These are phyloP conservation scores for Machimus atricapillus DNA, from an alignment of 2,888 invertebrate species.

Conservation along the genomic window DNA sequence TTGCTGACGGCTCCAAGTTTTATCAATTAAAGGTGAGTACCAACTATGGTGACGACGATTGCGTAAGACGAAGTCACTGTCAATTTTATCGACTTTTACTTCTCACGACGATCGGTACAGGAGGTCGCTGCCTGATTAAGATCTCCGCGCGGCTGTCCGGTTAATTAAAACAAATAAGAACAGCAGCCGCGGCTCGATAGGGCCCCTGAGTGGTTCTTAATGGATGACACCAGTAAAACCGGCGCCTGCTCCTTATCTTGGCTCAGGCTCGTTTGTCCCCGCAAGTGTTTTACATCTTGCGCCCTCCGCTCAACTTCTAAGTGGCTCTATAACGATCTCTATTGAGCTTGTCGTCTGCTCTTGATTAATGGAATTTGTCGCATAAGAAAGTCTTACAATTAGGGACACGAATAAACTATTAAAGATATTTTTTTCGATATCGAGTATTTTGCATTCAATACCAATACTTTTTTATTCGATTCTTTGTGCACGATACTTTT, in stretches of 20 bases:
- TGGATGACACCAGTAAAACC: slow-evolving; percentile 12
- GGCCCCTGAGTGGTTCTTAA: not conserved
- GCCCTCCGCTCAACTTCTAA: not conserved
- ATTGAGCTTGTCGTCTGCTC: not conserved
- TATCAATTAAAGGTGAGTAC: slow-evolving; percentile 23
- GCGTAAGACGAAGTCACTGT: not conserved
- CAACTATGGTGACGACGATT: not conserved
- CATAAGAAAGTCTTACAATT: not conserved
- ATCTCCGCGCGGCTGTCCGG: not conserved
- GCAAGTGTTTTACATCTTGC: not conserved
- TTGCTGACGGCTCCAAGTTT: not conserved
- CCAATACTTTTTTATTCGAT: too few relatives aligned
- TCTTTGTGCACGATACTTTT: too few relatives aligned
- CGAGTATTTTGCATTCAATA: too few relatives aligned
- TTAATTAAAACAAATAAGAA: slow-evolving; percentile 26
- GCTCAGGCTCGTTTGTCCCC: slow-evolving; percentile 1
- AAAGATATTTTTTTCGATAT: too few relatives aligned
- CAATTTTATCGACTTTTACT: slow-evolving; percentile 25
- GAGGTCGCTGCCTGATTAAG: slow-evolving; percentile 11
- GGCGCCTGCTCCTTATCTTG: slow-evolving; percentile 4
- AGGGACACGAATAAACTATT: too few relatives aligned
- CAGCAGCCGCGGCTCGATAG: not conserved
- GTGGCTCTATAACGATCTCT: not conserved
- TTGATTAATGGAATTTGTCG: not conserved
- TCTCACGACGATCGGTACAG: not conserved